Base-by-base conservation (phyloP, 2,888 invertebrate species). In the Suillia variegata region DNA sequence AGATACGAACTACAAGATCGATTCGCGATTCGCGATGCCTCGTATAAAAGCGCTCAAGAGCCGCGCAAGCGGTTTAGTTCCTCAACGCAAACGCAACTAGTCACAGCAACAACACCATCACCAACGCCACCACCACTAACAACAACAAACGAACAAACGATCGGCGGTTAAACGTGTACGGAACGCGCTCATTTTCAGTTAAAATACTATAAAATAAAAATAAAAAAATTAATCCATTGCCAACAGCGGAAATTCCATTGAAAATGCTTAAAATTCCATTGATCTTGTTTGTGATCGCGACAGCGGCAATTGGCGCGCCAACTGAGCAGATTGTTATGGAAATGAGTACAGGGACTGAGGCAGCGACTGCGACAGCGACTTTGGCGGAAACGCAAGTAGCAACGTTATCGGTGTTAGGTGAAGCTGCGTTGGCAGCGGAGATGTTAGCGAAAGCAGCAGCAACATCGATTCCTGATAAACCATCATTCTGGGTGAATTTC, bases 41-140 rank as follows among this genome's bases (percentile, higher is more conserved):
- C n/a, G 59, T 65, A 67, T 77, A 77, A 69, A 77, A 77, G 71
- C 70, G 60, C 64, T 68, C 63, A 69, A 56, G 67, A 70, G 67
- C 66, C 67, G 74, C 70, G 67, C 68, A 70, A 68, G 65, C 74
- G 72, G 78, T 76, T 77, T 77, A 77, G 77, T 77, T 77, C 77
- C 77, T 77, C 77, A 74, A 74, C 70, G 74, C 72, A 76, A 77
- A 76, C 74, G 74, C 71, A 74, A 73, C 78, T 77, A 77, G 77
- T 77, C 77, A 65, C 67, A 68, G 65, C 69, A 65, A 59, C 63
- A 61, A 62, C 24, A 47, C 53, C 56, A 57, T 48, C 54, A 63
- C 4, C 15, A 38, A n/a, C 45, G 45, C 5, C 17, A 18, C 45
- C 3, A 6, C 8, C 45, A 45, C 6, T 45, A 18, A 20, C 24